Evolutionary conservation across 1,140 invertebrate species (phyloP).

Genomic region (Drosophila truncata): DNA sequence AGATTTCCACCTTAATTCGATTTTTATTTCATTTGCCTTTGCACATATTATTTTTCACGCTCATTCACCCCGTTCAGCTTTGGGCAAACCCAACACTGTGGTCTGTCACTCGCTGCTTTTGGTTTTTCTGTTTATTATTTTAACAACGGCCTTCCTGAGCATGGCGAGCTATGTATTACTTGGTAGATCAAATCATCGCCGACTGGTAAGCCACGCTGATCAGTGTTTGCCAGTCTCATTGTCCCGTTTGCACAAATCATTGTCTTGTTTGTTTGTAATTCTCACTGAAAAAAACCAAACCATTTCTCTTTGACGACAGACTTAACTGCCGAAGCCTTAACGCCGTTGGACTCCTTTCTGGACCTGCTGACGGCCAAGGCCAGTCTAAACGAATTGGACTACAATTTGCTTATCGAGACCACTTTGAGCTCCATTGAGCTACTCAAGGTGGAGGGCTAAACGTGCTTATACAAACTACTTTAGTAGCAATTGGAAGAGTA

Average conservation of each 20-base stretch:
- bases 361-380: conserved; percentile 94
- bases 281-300: background rate
- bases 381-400: conserved; percentile 92
- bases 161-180: conserved; percentile 50
- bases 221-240: conserved; percentile 48
- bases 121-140: conserved; percentile 72
- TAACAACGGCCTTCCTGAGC: conserved; percentile 59
- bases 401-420: conserved; percentile 92
- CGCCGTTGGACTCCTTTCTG: conserved; percentile 93
- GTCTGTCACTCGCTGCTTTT: conserved; percentile 69
- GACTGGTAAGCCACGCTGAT: conserved; percentile 60
- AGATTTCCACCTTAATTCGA: background rate
- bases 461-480: background rate
- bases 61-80: conserved; percentile 41
- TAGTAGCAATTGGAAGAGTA: conserved; percentile 7
- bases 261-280: background rate
- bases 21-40: conserved; percentile 18
- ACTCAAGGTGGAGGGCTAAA: conserved; percentile 56
- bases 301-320: conserved; percentile 85
- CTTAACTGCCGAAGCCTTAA: conserved; percentile 90
- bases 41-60: conserved; percentile 14
- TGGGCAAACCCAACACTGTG: conserved; percentile 63
- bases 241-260: conserved; percentile 20
- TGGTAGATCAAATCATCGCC: conserved; percentile 43
- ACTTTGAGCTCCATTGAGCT: conserved; percentile 87